Base-by-base conservation (phyloP, 2,113 vertebrate genomes). In the Pseudopipra pipra region DNA sequence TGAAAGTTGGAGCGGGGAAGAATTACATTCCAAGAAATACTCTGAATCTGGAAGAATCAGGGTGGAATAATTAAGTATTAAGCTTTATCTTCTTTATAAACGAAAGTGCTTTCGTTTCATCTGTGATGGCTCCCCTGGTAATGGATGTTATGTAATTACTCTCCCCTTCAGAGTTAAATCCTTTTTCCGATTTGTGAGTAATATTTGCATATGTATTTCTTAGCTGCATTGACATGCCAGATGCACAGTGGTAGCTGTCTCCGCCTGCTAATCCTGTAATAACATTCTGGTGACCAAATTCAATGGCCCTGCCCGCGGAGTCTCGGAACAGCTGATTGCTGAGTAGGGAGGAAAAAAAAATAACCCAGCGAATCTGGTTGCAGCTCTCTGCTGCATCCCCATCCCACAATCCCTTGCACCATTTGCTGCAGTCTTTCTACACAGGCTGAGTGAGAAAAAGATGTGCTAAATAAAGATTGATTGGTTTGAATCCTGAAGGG, bases 401-500 rank as follows among this genome's bases (percentile, higher is more conserved):
- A 98, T 98, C 97, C 98, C 98, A 98, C 93, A 98, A 98, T 98
- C 95, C 98, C 96, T 98, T 98, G 98, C 98, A 96, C 88, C 95
- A 46, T 97, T 98, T 98, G 98, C 98, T 98, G 99, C 99, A 99
- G 98, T 98, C 98, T 98, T 98, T 97, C 98, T 97, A 97, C 97
- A 97, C 97, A 93, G 98, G 96, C 97, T 93, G 97, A 97, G 97
- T 96, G 89, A 96, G 97, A 97, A 97, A 97, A 97, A 97, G 97
- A 98, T 97, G 96, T 96, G 94, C 96, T 98, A 98, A 97, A 97
- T 97, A 97, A 96, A 97, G 98, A 98, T 97, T 94, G 98, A 98
- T 97, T 91, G 95, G 86, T 94, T 92, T 96, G 97, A 74, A 96
- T 92, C 65, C 96, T 89, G 93, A 95, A 92, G 92, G 95, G 98